These are phyloP conservation scores for Neolamprologus hecqui DNA, from an alignment of 2,113 vertebrate genomes.

Conservation along the genomic window DNA sequence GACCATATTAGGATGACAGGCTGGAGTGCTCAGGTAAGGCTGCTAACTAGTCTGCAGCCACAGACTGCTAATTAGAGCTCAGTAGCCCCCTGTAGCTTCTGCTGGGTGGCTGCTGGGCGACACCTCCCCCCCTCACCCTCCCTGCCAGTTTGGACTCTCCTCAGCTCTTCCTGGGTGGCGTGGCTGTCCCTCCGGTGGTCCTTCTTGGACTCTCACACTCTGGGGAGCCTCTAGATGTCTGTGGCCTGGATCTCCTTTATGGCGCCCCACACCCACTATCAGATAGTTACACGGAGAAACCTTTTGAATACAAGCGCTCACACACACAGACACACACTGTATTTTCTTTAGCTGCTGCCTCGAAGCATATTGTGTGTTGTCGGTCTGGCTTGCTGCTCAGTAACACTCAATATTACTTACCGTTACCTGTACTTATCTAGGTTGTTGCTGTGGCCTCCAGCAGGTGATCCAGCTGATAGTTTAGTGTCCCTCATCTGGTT, in stretches of 20 bases:
- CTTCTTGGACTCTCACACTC: not conserved
- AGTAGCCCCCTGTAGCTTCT: not conserved
- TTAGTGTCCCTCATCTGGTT: not conserved
- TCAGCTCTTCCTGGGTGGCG: not conserved
- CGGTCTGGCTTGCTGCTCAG: not conserved
- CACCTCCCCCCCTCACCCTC: too few relatives aligned
- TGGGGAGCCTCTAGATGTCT: not conserved
- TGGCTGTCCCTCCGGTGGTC: not conserved
- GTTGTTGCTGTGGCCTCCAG: not conserved
- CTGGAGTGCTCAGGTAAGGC: not conserved
- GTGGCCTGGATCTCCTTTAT: not conserved
- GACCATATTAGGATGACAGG: not conserved
- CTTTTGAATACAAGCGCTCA: not conserved
- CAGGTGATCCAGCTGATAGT: not conserved
- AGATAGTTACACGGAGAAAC: not conserved
- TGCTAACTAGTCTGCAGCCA: accelerated
- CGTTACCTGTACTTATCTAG: accelerated
- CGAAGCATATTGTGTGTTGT: accelerated
- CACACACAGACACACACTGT: not conserved
- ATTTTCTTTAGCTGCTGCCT: accelerated
- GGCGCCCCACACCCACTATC: accelerated
- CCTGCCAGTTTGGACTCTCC: not conserved
- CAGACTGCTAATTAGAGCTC: accelerated
- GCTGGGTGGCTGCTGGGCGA: not conserved
- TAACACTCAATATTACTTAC: not conserved